These are phyloP conservation scores for Dendrocopos noguchii DNA, from an alignment of 2,113 vertebrate species.

Conservation along the genomic window DNA sequence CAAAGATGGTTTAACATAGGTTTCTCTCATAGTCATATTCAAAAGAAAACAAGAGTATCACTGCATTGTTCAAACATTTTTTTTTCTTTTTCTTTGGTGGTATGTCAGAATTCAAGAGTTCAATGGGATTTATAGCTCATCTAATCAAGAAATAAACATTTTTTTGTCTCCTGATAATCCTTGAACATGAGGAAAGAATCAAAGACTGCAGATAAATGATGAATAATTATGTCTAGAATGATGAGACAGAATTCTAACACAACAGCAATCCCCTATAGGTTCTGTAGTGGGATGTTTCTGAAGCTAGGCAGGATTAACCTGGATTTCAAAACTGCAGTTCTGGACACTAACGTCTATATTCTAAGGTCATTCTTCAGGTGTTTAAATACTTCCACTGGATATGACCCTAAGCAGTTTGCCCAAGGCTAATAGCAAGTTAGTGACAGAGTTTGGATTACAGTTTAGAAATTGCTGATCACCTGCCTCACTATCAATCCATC, in stretches of 20 bases:
- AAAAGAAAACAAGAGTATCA: background rate
- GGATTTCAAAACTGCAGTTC: background rate
- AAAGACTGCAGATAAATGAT: background rate
- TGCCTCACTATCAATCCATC: constrained; percentile 66
- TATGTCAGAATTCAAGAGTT: background rate
- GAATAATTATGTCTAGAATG: background rate
- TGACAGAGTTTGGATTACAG: constrained; percentile 42
- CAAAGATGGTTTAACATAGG: background rate
- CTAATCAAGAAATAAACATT: background rate
- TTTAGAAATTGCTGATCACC: constrained; percentile 66
- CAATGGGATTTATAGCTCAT: background rate
- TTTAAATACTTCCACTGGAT: background rate
- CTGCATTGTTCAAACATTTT: background rate
- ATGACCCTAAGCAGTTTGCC: background rate
- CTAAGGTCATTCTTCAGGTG: background rate
- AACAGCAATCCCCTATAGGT: background rate
- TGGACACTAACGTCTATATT: background rate
- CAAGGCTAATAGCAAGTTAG: constrained; percentile 27
- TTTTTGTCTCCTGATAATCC: background rate
- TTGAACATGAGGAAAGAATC: background rate
- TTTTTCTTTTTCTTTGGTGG: background rate
- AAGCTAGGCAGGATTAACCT: background rate
- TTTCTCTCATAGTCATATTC: background rate
- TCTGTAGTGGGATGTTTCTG: background rate
- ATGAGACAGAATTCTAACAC: background rate